Evolutionary conservation across 1,140 invertebrate species (phyloP).

Genomic region (Microplitis mediator): DNA sequence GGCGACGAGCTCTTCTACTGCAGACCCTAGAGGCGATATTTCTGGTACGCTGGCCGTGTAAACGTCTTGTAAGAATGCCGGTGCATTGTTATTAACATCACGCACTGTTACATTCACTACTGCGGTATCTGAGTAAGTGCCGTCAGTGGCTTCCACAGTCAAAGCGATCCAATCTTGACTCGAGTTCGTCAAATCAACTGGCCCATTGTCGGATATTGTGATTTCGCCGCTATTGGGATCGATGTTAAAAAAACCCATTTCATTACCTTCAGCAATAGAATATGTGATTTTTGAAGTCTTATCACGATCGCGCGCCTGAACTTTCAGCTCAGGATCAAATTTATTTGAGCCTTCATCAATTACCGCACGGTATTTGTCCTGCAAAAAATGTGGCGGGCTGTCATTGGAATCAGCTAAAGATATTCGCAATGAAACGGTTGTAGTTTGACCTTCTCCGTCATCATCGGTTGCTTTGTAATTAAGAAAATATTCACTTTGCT

Average conservation of each 20-base stretch:
- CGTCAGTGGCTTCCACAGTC: slow-evolving; percentile 74
- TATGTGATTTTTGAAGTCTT: slow-evolving; percentile 81
- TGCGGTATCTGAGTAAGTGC: slow-evolving; percentile 72
- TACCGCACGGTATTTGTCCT: slow-evolving; percentile 74
- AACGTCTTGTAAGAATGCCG: slow-evolving; percentile 74
- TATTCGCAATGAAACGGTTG: slow-evolving; percentile 79
- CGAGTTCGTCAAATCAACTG: slow-evolving; percentile 69
- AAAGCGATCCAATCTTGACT: slow-evolving; percentile 64
- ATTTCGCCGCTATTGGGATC: slow-evolving; percentile 74
- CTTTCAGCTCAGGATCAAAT: slow-evolving; percentile 76
- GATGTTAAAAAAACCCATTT: slow-evolving; percentile 71
- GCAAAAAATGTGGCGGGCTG: slow-evolving; percentile 79
- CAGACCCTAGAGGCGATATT: slow-evolving; percentile 74
- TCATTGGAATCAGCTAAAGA: slow-evolving; percentile 84
- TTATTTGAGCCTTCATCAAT: slow-evolving; percentile 83
- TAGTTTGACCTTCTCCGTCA: slow-evolving; percentile 76
- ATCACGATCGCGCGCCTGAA: slow-evolving; percentile 78
- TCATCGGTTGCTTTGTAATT: slow-evolving; percentile 89
- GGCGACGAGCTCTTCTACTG: slow-evolving; percentile 73
- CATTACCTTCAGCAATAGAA: slow-evolving; percentile 71
- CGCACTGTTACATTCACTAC: slow-evolving; percentile 77
- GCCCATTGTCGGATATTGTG: slow-evolving; percentile 66
- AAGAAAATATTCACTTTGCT: slow-evolving; percentile 80
- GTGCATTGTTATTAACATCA: slow-evolving; percentile 88
- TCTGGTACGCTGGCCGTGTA: slow-evolving; percentile 79